Base-by-base conservation (phyloP, 37 sponge, comb jelly and placozoan genomes). In the Axinella damicornis region DNA sequence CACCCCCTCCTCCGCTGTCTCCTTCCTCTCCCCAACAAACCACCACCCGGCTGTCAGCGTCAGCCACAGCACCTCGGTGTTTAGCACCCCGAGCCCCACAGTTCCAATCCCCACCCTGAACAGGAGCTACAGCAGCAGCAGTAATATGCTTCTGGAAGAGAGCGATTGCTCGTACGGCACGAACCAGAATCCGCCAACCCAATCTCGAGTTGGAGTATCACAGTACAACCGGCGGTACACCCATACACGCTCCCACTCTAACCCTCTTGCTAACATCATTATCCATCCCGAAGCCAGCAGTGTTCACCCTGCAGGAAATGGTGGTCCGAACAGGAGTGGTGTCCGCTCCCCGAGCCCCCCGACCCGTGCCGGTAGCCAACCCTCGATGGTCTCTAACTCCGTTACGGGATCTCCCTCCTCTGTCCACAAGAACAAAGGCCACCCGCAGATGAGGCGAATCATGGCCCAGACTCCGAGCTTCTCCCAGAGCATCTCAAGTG, bases 341-440 rank as follows among this genome's bases (percentile, higher is more conserved):
- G 13, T 74, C 27, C 76, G 81, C 2, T 87, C 88, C 5, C 82
- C 81, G 2, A 87, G 88, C 59, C 88, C 88, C 19, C 88, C 88
- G 0, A 46, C 80, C 22, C 59, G 88, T 28, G 46, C 82, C 33
- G 80, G 82, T 20, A 80, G 81, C 30, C 81, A 87, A 21, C 74
- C 88, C 9, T 81, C 76, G 0, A 41, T 87, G 5, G 31, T 32
- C 38, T 58, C 30, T 27, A 69, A 77, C 41, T n/a, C 21, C 24
- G 62, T 69, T 27, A 61, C 62, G 22, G 65, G 56, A 1, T 64
- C 66, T 18, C 75, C 84, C 2, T 34, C 24, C 14, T 40, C 74
- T 19, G 0, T 55, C 18, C 24, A 65, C 60, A 57, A 73, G 14
- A 39, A 59, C 1, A 33, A 28, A 14, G 35, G 60, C 5, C 75